Conservation (phyloP, 2,888 invertebrate species). For the Papilio protenor region DNA sequence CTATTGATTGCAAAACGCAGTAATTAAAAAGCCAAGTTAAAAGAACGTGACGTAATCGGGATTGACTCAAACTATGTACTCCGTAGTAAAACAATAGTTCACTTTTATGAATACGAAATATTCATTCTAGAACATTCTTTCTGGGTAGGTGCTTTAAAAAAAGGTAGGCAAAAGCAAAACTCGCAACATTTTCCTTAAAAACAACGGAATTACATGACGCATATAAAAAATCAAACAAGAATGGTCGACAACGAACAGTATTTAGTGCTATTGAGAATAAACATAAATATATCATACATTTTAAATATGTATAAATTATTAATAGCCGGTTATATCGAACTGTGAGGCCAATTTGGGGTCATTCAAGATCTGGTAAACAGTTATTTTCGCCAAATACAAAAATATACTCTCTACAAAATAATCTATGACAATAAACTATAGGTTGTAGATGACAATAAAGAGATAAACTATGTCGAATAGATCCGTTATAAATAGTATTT, state of each 20-base stretch:
- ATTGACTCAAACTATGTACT: neutral
- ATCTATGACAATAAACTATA: neutral
- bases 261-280: neutral
- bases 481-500: neutral
- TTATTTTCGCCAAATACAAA: neutral
- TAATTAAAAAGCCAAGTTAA: neutral
- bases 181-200: neutral
- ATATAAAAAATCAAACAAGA: neutral
- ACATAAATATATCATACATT: neutral
- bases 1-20: neutral
- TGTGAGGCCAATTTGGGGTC: neutral
- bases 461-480: neutral
- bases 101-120: neutral
- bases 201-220: neutral
- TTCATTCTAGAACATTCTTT: neutral
- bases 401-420: neutral
- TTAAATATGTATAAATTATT: slow-evolving; percentile 1
- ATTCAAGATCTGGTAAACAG: neutral
- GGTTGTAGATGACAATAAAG: neutral
- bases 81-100: neutral
- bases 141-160: neutral
- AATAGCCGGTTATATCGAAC: neutral
- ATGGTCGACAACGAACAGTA: neutral
- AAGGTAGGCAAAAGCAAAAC: neutral
- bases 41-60: neutral